Evolutionary conservation across 2,888 invertebrate genomes (phyloP).

Genomic region (Ophion costatus): DNA sequence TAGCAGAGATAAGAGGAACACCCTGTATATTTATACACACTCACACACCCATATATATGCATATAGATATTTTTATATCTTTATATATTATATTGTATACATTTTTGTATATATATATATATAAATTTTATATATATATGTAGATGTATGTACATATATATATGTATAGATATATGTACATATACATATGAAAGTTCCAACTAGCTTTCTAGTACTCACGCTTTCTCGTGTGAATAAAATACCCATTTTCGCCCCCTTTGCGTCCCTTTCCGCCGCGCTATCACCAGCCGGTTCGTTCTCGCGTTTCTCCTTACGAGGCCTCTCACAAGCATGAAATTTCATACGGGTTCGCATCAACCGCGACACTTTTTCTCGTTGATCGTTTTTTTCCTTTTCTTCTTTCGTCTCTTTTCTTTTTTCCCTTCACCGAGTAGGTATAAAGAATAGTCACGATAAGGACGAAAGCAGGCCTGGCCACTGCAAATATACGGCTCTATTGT

Average conservation of each 20-base stretch:
- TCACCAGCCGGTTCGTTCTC: conserved; percentile 35
- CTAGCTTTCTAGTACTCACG: conserved; percentile 30
- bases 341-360: conserved; percentile 17
- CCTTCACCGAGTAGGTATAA: background rate
- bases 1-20: no score
- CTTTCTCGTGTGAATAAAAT: conserved; percentile 57
- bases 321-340: conserved; percentile 44
- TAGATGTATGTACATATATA: background rate
- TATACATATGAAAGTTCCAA: conserved; percentile 18
- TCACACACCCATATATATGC: no score
- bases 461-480: background rate
- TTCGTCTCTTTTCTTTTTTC: background rate
- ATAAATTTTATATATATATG: no score
- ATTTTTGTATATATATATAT: no score
- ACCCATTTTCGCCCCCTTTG: conserved; percentile 39
- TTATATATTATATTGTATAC: no score
- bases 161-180: conserved; percentile 4
- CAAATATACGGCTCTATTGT: background rate
- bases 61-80: no score
- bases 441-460: conserved; percentile 47
- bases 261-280: background rate
- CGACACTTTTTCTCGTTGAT: conserved; percentile 3
- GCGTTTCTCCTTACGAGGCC: conserved; percentile 55
- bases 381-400: conserved; percentile 22
- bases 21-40: no score